Conservation (phyloP, 2,797 vertebrate species). For the Apogon hyalosoma region DNA sequence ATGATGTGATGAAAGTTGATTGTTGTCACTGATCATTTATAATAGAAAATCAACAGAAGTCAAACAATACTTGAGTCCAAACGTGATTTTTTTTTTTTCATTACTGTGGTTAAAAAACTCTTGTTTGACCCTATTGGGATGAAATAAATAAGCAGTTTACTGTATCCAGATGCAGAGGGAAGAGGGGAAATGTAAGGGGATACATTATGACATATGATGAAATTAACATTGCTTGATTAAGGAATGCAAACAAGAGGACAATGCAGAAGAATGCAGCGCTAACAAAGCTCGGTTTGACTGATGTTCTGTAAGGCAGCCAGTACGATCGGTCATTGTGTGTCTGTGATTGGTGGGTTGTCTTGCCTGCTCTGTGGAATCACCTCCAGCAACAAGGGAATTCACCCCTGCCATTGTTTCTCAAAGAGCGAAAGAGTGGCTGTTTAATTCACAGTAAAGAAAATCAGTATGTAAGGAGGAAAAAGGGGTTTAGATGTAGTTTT, state of each 20-base stretch:
- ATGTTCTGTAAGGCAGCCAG: conserved; percentile 66
- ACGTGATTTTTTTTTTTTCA: background rate
- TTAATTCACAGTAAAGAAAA: conserved; percentile 75
- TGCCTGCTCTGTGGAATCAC: conserved; percentile 68
- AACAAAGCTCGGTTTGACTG: conserved; percentile 79
- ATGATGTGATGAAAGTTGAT: conserved; percentile 53
- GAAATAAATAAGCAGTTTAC: conserved; percentile 3
- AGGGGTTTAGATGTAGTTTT: conserved; percentile 28
- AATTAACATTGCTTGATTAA: conserved; percentile 45
- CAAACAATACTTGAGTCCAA: conserved; percentile 1
- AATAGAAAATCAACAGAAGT: conserved; percentile 1
- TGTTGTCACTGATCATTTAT: conserved; percentile 11
- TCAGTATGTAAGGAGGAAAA: conserved; percentile 51
- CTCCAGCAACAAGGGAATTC: conserved; percentile 76
- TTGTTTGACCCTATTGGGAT: background rate
- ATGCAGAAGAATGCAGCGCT: conserved; percentile 65
- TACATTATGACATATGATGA: conserved; percentile 29
- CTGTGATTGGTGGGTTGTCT: conserved; percentile 69
- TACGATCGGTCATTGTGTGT: conserved; percentile 50
- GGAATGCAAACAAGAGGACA: conserved; percentile 41
- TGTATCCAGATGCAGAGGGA: background rate
- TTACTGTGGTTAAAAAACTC: too few relatives aligned
- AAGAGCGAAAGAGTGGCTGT: conserved; percentile 47
- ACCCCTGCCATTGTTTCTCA: conserved; percentile 70
- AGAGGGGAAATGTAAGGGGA: background rate